These are phyloP conservation scores for Sciurus vulgaris DNA, from an alignment of 2,797 vertebrate genomes.

Conservation along the genomic window DNA sequence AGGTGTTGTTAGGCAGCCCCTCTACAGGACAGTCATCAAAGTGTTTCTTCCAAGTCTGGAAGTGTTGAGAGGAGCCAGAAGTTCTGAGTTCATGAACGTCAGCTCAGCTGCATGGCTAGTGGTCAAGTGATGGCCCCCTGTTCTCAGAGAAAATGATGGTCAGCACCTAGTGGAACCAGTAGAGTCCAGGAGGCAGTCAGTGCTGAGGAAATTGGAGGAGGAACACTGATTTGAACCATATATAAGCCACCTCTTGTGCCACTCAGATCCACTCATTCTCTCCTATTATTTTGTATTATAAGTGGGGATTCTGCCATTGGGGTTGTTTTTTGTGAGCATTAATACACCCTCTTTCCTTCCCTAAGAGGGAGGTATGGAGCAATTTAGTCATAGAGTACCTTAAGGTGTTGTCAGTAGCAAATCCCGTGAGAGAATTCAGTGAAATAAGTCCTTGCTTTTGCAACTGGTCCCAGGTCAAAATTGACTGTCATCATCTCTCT, in stretches of 20 bases:
- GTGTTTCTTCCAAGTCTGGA: neutral
- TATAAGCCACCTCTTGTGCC: neutral
- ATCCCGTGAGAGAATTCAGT: neutral
- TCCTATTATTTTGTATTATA: neutral
- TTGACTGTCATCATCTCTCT: neutral
- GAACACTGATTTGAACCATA: neutral
- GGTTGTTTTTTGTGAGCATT: neutral
- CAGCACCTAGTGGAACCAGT: neutral
- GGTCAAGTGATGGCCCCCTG: neutral
- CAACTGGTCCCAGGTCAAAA: neutral
- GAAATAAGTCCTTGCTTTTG: neutral
- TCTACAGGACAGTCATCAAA: neutral
- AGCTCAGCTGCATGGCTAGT: neutral
- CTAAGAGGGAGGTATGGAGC: neutral
- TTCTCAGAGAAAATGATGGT: neutral
- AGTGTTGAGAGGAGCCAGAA: constrained; percentile 3
- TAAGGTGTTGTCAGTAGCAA: neutral
- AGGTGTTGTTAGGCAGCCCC: neutral
- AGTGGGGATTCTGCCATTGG: neutral
- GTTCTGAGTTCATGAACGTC: neutral
- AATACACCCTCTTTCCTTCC: neutral
- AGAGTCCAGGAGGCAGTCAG: neutral
- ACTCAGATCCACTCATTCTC: neutral
- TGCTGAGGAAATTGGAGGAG: neutral
- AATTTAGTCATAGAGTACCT: neutral